Conservation (phyloP, 2,888 invertebrate species). For the Acanthoscelides obtectus region DNA sequence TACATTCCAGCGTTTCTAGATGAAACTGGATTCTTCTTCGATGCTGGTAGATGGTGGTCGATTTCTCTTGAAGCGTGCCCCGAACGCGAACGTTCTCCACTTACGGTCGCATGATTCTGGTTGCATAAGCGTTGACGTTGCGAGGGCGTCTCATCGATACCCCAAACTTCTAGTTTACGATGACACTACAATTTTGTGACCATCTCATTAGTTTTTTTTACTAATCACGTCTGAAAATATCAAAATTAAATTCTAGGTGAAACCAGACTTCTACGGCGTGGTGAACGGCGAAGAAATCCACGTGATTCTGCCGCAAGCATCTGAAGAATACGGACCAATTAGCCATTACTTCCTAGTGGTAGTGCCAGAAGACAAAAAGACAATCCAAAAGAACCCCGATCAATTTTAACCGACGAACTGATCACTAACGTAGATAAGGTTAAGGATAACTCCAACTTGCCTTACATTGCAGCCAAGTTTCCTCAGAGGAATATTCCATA, state of each 20-base stretch:
- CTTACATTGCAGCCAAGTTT: conserved; percentile 94
- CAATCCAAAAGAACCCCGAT: conserved; percentile 77
- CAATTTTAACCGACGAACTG: conserved; percentile 84
- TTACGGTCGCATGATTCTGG: too few relatives aligned
- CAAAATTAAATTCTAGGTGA: conserved; percentile 45
- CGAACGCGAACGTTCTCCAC: too few relatives aligned
- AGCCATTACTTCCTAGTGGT: conserved; percentile 95
- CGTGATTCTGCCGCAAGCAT: conserved; percentile 92
- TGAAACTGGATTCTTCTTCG: too few relatives aligned
- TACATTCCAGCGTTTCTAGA: too few relatives aligned
- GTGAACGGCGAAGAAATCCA: conserved; percentile 81
- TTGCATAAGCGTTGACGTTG: too few relatives aligned
- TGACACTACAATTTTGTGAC: too few relatives aligned
- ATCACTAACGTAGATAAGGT: conserved; percentile 67
- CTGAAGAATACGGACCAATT: conserved; percentile 97
- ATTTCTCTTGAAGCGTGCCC: too few relatives aligned
- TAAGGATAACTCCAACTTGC: conserved; percentile 69
- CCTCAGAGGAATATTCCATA: conserved; percentile 86
- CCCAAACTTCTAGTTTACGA: too few relatives aligned
- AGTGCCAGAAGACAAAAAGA: conserved; percentile 83
- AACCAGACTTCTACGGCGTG: conserved; percentile 90
- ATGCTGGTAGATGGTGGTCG: too few relatives aligned
- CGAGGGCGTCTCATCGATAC: too few relatives aligned
- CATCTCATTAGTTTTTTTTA: too few relatives aligned
- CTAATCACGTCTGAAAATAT: too few relatives aligned